Evolutionary conservation across 2,113 vertebrate species (phyloP).

Genomic region (Ciconia stormi): DNA sequence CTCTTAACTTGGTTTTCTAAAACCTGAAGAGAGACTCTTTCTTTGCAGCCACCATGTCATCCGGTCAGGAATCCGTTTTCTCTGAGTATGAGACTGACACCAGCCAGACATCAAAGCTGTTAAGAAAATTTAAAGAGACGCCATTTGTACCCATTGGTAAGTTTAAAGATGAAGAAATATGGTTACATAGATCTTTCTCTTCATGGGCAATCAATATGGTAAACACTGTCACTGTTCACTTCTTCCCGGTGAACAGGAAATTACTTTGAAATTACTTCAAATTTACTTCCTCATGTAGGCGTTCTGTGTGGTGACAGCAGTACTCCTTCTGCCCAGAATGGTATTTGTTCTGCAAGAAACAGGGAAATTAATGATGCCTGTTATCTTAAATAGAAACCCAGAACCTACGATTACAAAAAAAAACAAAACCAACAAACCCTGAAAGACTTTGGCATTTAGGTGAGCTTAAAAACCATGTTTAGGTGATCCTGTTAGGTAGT

Average conservation of each 20-base stretch:
- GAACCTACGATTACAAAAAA: neutral
- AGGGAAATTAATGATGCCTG: neutral
- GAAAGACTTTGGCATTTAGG: neutral
- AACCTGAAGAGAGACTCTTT: neutral
- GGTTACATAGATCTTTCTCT: neutral
- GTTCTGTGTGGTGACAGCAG: neutral
- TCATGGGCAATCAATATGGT: rapidly evolving
- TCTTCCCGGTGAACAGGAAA: neutral
- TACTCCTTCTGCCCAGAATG: neutral
- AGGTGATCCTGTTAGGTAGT: neutral
- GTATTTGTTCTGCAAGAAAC: neutral
- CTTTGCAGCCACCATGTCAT: slow-evolving; percentile 41
- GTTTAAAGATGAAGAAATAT: neutral
- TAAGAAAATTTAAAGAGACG: slow-evolving; percentile 42
- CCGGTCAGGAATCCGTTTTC: neutral
- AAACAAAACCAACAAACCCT: neutral
- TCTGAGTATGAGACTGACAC: neutral
- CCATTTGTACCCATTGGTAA: slow-evolving; percentile 45
- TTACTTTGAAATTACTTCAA: neutral
- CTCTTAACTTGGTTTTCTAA: neutral
- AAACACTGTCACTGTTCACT: neutral
- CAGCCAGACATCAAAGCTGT: slow-evolving; percentile 42
- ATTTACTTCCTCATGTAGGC: neutral
- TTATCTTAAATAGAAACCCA: neutral
- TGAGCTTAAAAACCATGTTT: neutral